Evolutionary conservation across 2,113 vertebrate species (phyloP).

Genomic region (Gymnobelideus leadbeateri): DNA sequence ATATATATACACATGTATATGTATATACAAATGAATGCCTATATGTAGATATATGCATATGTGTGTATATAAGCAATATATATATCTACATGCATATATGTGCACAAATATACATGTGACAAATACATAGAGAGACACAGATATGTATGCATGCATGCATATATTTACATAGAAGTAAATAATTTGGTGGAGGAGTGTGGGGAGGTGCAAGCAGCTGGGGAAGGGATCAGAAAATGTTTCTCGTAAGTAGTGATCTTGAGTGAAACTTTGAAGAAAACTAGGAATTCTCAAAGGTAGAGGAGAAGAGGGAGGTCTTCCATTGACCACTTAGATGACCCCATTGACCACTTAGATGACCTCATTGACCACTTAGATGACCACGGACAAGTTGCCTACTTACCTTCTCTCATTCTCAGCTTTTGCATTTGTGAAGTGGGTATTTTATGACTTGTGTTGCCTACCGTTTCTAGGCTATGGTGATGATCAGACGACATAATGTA

Average conservation of each 20-base stretch:
- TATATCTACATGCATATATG: too few species aligned
- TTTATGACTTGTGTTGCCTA: background rate
- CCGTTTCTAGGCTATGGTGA: background rate
- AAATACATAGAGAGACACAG: too few species aligned
- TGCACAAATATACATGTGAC: too few species aligned
- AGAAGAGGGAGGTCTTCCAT: background rate
- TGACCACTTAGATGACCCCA: background rate
- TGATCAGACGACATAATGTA: background rate
- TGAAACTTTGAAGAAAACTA: background rate
- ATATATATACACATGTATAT: too few species aligned
- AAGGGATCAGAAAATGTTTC: background rate
- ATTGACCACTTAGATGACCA: background rate
- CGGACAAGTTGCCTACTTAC: background rate
- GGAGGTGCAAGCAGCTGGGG: background rate
- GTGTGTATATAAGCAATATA: too few species aligned
- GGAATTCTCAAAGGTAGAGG: background rate
- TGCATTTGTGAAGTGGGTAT: background rate
- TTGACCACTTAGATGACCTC: too few species aligned
- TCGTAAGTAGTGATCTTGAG: background rate
- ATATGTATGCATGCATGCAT: background rate
- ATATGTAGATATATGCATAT: too few species aligned
- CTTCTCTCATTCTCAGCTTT: background rate
- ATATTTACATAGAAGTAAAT: background rate
- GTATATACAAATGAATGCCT: too few species aligned
- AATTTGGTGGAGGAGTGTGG: background rate